Base-by-base conservation (phyloP, 2,113 vertebrate species). In the Oxygymnocypris stewartii region DNA sequence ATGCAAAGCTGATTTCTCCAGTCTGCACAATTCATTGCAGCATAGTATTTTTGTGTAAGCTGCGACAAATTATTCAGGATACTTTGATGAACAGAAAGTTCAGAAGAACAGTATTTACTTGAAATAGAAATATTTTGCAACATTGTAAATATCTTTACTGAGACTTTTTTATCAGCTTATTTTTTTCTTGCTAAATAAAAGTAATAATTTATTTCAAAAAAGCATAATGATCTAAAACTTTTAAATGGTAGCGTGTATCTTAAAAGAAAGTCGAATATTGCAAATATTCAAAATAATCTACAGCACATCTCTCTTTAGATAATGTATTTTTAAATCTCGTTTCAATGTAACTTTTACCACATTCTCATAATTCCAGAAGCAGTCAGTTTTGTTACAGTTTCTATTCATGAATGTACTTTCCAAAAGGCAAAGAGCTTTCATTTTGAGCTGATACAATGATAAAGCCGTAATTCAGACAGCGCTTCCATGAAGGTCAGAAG, bases 391-490 rank as follows among this genome's bases (percentile, higher is more conserved):
- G 13, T 49, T 31, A 28, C 8, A 35, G 35, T 61, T 40, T 80
- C 35, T 13, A 25, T 63, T 31, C 31, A 8, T 67, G 2, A 61
- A 61, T n/a, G 8, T 61, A 61, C 8, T 61, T 61, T 61, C 20
- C 16, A 61, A 61, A 61, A 61, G 0, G 23, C 1, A n/a, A 67
- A 51, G 23, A 3, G 40, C 23, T 51, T 65, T 65, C n/a, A 65
- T 28, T 81, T 65, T 10, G n/a, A 5, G 0, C 28, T 16, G 44
- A 28, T 84, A 82, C 84, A 61, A 85, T 86, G 79, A 84, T 87
- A 78, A 88, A 88, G 83, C 87, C 77, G 78, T 89, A 69, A 88
- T 84, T 90, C 78, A 84, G 71, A 78, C 51, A 86, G 80, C 13
- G 76, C 57, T 86, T 85, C 79, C 65, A 79, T 88, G 86, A 89